phyloP scores from a whole-genome alignment of 2,888 invertebrate genomes.

The Siphlonurus alternatus region DNA sequence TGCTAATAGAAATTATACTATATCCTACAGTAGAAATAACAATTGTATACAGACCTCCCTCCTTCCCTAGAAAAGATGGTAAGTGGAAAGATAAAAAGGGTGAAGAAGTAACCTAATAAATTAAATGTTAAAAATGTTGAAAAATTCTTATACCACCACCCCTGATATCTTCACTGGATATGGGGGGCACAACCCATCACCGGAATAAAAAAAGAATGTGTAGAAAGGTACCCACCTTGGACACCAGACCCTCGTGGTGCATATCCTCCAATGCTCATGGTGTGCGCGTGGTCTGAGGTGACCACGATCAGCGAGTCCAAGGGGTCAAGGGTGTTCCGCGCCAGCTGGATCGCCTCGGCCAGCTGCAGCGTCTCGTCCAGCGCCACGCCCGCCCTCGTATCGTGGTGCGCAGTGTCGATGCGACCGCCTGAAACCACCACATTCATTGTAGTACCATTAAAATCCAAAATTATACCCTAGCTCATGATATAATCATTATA shows the following conservation, averaged over 20 bases:
- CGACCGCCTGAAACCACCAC: constrained; percentile 18
- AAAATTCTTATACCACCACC: background rate
- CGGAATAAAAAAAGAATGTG: constrained; percentile 14
- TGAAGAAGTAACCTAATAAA: too few species aligned
- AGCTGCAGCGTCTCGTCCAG: constrained; percentile 59
- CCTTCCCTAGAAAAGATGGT: too few species aligned
- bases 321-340: constrained; percentile 23
- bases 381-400: constrained; percentile 40
- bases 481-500: background rate
- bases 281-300: constrained; percentile 62
- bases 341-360: constrained; percentile 27
- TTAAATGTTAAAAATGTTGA: too few species aligned
- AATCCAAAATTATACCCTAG: background rate
- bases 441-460: background rate
- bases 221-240: constrained; percentile 27
- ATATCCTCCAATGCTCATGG: constrained; percentile 60
- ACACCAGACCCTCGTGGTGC: constrained; percentile 44
- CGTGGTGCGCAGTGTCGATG: constrained; percentile 27
- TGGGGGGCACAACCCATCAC: background rate
- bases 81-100: too few species aligned
- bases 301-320: constrained; percentile 40
- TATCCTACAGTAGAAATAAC: too few species aligned
- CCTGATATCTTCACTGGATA: background rate
- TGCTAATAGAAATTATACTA: too few species aligned
- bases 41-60: too few species aligned